Conservation (phyloP, 2,797 vertebrate genomes). For the Gallinago nigripennis region DNA sequence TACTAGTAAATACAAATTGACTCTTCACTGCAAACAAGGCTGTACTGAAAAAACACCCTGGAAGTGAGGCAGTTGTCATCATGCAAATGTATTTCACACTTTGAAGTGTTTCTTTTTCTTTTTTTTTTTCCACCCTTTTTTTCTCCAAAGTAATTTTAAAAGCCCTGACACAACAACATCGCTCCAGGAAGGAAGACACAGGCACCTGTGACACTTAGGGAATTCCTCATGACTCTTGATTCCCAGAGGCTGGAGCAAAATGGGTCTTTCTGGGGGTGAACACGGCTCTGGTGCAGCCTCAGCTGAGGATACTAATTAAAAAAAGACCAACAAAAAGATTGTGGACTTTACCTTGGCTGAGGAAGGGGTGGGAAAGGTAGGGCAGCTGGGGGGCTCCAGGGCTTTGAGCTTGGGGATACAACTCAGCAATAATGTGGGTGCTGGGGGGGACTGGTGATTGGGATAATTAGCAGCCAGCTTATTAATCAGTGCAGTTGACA, state of each 20-base stretch:
- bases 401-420: fast-evolving
- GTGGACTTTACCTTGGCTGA: not conserved
- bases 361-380: not conserved
- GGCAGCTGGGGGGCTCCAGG: not conserved
- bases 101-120: not conserved
- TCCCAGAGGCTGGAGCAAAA: not conserved
- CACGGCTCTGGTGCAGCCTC: not conserved
- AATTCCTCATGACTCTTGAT: no score
- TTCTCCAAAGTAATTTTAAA: not conserved
- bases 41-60: not conserved
- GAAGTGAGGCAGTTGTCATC: not conserved
- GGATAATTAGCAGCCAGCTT: not conserved
- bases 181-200: fast-evolving
- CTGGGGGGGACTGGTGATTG: not conserved
- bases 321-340: not conserved
- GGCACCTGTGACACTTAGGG: not conserved
- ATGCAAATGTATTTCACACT: not conserved
- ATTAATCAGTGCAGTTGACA: not conserved
- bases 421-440: not conserved
- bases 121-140: fast-evolving
- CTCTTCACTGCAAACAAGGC: not conserved
- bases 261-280: not conserved
- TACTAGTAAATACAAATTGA: not conserved
- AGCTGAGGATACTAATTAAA: not conserved
- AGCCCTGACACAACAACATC: fast-evolving